These are phyloP conservation scores for Sylvietta virens DNA, from an alignment of 2,113 vertebrate species.

Conservation along the genomic window DNA sequence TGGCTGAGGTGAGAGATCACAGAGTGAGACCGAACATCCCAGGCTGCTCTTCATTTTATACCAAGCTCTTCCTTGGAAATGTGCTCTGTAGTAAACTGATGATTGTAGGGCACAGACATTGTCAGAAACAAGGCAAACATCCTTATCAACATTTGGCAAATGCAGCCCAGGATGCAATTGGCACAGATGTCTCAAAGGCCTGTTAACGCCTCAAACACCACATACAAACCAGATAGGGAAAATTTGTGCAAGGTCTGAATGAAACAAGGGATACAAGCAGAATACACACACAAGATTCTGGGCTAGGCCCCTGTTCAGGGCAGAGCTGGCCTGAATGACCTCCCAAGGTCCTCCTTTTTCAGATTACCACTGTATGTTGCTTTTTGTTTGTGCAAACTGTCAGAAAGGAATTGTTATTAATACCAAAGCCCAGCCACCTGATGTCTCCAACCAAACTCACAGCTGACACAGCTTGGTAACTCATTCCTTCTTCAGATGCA, in stretches of 20 bases:
- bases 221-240: not conserved
- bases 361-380: not conserved
- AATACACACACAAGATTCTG: not conserved
- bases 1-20: not conserved
- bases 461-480: not conserved
- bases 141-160: not conserved
- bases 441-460: not conserved
- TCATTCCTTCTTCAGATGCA: not conserved
- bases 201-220: not conserved
- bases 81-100: not conserved
- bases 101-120: not conserved
- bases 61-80: not conserved
- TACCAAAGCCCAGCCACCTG: not conserved
- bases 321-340: not conserved
- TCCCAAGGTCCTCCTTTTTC: not conserved
- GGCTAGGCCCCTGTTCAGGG: not conserved
- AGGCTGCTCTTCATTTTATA: not conserved
- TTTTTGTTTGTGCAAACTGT: not conserved
- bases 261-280: not conserved
- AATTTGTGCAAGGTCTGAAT: not conserved
- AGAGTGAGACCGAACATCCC: not conserved
- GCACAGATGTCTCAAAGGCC: not conserved
- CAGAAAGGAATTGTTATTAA: not conserved
- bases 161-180: not conserved
- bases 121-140: not conserved